Evolutionary conservation across 2,888 invertebrate genomes (phyloP).

Genomic region (Celastrina argiolus): DNA sequence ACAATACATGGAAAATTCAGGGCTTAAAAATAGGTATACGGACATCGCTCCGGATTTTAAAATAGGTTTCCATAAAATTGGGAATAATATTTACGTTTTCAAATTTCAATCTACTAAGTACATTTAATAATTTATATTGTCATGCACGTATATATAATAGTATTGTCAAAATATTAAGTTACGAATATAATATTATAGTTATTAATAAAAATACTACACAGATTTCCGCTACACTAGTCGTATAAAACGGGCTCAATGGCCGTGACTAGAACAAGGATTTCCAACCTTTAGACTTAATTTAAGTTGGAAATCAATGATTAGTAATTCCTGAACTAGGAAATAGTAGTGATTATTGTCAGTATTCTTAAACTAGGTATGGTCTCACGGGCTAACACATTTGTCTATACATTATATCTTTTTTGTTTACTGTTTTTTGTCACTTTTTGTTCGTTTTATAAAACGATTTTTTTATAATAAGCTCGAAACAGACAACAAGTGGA

Average conservation of each 20-base stretch:
- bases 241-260: conserved; percentile 6
- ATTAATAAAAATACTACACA: conserved; percentile 12
- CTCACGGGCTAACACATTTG: background rate
- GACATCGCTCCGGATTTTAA: background rate
- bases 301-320: background rate
- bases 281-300: background rate
- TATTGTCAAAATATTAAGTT: conserved; percentile 15
- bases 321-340: background rate
- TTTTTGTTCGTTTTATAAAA: background rate
- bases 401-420: background rate
- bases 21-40: background rate
- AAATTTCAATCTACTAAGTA: background rate
- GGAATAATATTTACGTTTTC: background rate
- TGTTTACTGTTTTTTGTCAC: no score
- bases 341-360: background rate
- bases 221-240: conserved; percentile 16
- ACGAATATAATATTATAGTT: background rate
- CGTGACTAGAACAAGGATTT: background rate
- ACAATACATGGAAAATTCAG: background rate
- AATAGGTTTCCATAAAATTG: conserved; percentile 10
- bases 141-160: conserved; percentile 21
- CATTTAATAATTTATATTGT: conserved; percentile 8
- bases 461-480: no score
- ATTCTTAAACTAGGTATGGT: conserved; percentile 17
- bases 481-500: no score